Evolutionary conservation across 2,797 vertebrate genomes (phyloP), one percentile per base, ranked within the genome.

Genomic region (Hirundo rustica): DNA sequence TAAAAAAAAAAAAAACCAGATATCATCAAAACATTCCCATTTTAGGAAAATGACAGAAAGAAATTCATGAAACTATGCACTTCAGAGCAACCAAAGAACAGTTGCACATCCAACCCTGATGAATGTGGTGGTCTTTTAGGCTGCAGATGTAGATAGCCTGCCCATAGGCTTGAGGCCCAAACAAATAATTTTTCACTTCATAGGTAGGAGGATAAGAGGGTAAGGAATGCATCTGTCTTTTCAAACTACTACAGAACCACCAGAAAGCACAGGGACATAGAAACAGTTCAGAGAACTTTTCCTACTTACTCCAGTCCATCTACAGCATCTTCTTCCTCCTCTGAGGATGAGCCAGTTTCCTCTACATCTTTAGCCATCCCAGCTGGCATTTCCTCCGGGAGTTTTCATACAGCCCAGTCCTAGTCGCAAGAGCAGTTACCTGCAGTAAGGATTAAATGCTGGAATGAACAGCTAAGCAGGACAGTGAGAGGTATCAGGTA

Each of bases 311-410:
- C 97, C 88, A 97, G 92, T 30, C 80, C 96, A 78, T 94, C 91
- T 77, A 94, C 64, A 88, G 16, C 53, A 40, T 88, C 94, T 25
- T 92, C 84, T 96, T 98, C 97, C 27, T 72, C 84, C 81, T 99
- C 98, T 22, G 98, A 97, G 48, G 98, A 98, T 42, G 98, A 98
- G 70, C 97, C 98, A 3, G 95, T 97, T 97, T 98, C 98, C 85
- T 98, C 98, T 95, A 98, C 97, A 92, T 98, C 98, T 97, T 94
- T 97, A 97, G 97, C 98, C 96, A 99, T 98, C 93, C 98, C 98
- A 66, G 97, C 97, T 79, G 98, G 99, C 99, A 99, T 99, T 96
- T 98, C 98, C 96, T 94, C 91, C 62, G 27, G 78, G 36, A 90
- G 85, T 45, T 97, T 92, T 97, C 98, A 97, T 97, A 78, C 74